Conservation (phyloP, 2,888 invertebrate species). For the Glyphotaelius pellucidus region DNA sequence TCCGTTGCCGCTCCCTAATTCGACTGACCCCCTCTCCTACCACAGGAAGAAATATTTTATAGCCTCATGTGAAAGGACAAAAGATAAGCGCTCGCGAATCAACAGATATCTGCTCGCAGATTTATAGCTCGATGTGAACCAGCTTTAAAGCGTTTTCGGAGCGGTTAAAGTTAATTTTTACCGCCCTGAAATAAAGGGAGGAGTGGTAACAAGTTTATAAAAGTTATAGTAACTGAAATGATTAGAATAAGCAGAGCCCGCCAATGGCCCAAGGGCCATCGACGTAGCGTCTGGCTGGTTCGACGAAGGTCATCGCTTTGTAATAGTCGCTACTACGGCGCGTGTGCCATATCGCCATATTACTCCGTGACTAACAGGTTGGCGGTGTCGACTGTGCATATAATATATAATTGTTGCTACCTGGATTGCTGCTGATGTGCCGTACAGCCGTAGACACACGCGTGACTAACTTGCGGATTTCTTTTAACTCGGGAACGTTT, state of each 20-base stretch:
- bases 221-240: too few relatives aligned
- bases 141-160: neutral
- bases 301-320: neutral
- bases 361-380: conserved; percentile 28
- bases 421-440: neutral
- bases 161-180: conserved; percentile 5
- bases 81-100: too few relatives aligned
- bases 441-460: neutral
- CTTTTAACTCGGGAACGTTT: neutral
- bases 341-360: neutral
- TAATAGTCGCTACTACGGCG: neutral
- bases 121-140: too few relatives aligned
- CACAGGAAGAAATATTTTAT: too few relatives aligned
- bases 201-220: neutral
- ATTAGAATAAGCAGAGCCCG: neutral
- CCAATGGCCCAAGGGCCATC: conserved; percentile 1
- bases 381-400: neutral
- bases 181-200: neutral
- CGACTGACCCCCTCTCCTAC: too few relatives aligned
- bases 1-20: too few relatives aligned
- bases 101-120: too few relatives aligned
- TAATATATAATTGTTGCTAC: conserved; percentile 10
- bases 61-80: too few relatives aligned
- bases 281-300: conserved; percentile 23
- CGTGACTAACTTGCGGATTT: neutral